Conservation (phyloP, 2,888 invertebrate genomes). For the Acleris laterana region DNA sequence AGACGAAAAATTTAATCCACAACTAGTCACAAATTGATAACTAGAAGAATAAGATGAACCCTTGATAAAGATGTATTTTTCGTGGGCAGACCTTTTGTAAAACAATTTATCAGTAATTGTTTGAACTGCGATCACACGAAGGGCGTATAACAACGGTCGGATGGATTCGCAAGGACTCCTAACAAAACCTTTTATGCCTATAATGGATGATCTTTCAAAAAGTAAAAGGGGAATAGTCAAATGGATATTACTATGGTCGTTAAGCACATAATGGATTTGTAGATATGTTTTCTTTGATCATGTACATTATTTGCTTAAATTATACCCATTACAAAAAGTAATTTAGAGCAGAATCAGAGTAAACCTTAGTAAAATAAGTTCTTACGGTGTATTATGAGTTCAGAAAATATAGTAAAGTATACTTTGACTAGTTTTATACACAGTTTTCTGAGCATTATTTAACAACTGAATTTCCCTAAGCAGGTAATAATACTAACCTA, state of each 20-base stretch:
- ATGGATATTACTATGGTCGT: conserved; percentile 58
- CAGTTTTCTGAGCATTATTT: not conserved
- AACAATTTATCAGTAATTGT: conserved; percentile 28
- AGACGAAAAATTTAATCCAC: no score
- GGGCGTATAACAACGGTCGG: conserved; percentile 17
- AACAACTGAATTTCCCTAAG: not conserved
- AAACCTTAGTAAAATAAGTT: no score
- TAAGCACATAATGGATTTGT: conserved; percentile 65
- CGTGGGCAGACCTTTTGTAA: conserved; percentile 4
- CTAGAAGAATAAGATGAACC: not conserved
- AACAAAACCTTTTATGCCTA: conserved; percentile 59
- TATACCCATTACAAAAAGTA: conserved; percentile 43
- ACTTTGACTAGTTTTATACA: no score
- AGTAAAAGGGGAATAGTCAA: conserved; percentile 58
- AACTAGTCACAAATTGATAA: not conserved
- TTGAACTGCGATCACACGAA: conserved; percentile 25
- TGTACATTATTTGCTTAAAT: conserved; percentile 59
- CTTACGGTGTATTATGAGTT: no score
- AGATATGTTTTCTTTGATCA: conserved; percentile 50
- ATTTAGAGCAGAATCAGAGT: no score
- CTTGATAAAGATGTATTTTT: not conserved
- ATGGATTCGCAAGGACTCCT: conserved; percentile 35
- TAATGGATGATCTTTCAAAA: conserved; percentile 70
- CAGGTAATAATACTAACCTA: not conserved
- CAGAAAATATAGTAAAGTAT: no score